Base-by-base conservation (phyloP, 2,888 invertebrate species). In the Cephalotes varians region DNA sequence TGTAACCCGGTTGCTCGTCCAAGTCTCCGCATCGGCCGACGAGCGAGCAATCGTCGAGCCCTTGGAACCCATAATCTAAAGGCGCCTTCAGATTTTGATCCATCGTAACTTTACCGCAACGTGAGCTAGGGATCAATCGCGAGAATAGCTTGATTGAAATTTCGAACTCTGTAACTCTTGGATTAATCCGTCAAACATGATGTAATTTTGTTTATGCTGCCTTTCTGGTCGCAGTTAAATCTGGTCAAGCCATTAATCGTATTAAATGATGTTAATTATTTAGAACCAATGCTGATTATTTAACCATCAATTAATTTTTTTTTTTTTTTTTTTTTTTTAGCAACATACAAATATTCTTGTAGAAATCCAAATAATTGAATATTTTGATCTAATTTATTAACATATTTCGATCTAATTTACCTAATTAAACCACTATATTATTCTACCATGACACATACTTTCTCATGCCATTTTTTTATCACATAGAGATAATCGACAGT, bases 51-150 rank as follows among this genome's bases (percentile, higher is more conserved):
- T 74, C 74, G 44, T 67, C 56, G 71, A 69, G 44, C 56, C 44
- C 77, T 79, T 58, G 77, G 25, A 77, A 69, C 77, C 31, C 77
- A 56, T 69, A 56, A 77, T 69, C 44, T 67, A 54, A 54, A 79
- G 71, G n/a, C 51, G 34, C 21, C 69, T 77, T 69, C 44, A 79
- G 44, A 79, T 69, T 56, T 79, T 21, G 34, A 12, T 25, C 34
- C 31, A 34, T 10, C 56, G 9, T 58, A 34, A 71, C 44, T 44
- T 67, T 5, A 37, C 1, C 37, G 64, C 9, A 4, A 25, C 5
- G 25, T 12, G 25, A n/a, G 49, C 31, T 10, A n/a, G 28, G 21
- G 28, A 34, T 49, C 74, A 74, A 10, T 60, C 31, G 15, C 49
- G 12, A 76, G 7, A 1, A 51, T 49, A 25, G 7, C 40, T 76